phyloP scores from a whole-genome alignment of 2,888 invertebrate genomes.

The Ectemnius continuus region DNA sequence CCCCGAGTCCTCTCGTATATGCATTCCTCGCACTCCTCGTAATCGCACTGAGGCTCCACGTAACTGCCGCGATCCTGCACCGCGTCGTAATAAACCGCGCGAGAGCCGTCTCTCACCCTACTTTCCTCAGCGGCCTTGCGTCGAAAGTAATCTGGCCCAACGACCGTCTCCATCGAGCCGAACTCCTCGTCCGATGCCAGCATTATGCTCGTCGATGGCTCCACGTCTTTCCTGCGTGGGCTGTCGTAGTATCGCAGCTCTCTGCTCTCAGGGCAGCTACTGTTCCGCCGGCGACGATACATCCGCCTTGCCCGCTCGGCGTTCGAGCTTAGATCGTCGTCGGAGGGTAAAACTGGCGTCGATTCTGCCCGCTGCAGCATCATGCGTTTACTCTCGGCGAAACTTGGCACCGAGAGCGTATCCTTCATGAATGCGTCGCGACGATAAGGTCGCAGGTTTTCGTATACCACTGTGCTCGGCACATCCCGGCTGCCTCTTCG shows the following conservation, averaged over 20 bases:
- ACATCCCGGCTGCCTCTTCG: slow-evolving; percentile 45
- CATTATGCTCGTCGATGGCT: slow-evolving; percentile 45
- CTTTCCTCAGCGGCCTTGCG: slow-evolving; percentile 30
- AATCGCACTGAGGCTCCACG: slow-evolving; percentile 53
- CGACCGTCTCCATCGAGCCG: slow-evolving; percentile 74
- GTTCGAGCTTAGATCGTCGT: slow-evolving; percentile 56
- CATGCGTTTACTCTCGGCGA: slow-evolving; percentile 59
- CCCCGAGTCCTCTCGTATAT: slow-evolving; percentile 47
- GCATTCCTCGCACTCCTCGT: slow-evolving; percentile 41
- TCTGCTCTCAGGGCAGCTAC: slow-evolving; percentile 60
- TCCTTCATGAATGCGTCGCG: slow-evolving; percentile 1
- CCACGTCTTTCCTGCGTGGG: slow-evolving; percentile 37
- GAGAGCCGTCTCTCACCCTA: slow-evolving; percentile 19
- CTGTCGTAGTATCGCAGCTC: slow-evolving; percentile 50
- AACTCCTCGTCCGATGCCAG: slow-evolving; percentile 74
- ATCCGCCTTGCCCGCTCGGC: slow-evolving; percentile 54
- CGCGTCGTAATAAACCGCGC: slow-evolving; percentile 42
- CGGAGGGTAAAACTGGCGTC: slow-evolving; percentile 69
- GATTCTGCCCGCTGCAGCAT: slow-evolving; percentile 72
- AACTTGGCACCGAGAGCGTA: slow-evolving; percentile 30
- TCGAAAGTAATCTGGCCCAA: slow-evolving; percentile 62
- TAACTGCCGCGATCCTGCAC: slow-evolving; percentile 41
- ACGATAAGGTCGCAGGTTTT: slow-evolving; percentile 57
- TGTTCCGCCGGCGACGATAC: slow-evolving; percentile 69
- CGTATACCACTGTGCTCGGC: slow-evolving; percentile 50